A percentile compares a stretch with the other conserved stretches of the same genome.
Conservation (phyloP, 1,140 invertebrate genomes). For the Agrilus planipennis region DNA sequence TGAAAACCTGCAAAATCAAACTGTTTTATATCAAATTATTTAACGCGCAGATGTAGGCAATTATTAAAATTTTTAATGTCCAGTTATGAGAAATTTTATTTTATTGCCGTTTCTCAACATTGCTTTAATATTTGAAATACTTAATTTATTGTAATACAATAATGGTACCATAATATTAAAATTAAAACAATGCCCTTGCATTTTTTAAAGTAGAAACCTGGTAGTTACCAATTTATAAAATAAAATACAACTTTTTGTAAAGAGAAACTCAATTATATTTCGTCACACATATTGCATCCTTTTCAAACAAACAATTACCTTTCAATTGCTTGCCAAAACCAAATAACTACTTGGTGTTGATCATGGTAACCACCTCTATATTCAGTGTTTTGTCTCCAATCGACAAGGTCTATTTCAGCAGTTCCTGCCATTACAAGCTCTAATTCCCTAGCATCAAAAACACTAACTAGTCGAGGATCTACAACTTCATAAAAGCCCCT, state of each 20-base stretch:
- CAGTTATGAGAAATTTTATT: background rate
- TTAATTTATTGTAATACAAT: too few relatives aligned
- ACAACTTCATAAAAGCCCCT: conserved; percentile 94
- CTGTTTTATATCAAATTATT: conserved; percentile 6
- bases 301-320: too few relatives aligned
- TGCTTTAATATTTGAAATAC: too few relatives aligned
- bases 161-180: too few relatives aligned
- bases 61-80: background rate
- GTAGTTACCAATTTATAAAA: too few relatives aligned
- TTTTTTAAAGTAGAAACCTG: too few relatives aligned
- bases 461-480: conserved; percentile 79
- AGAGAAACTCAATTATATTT: too few relatives aligned
- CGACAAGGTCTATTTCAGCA: conserved; percentile 88
- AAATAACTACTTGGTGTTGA: conserved; percentile 83
- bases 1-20: conserved; percentile 53
- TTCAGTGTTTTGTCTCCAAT: conserved; percentile 92
- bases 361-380: conserved; percentile 96
- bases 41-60: background rate
- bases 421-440: conserved; percentile 93
- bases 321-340: conserved; percentile 92
- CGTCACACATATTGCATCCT: too few relatives aligned
- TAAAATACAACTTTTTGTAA: too few relatives aligned
- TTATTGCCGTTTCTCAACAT: background rate
- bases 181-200: too few relatives aligned
- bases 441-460: conserved; percentile 91